Evolutionary conservation across 2,888 invertebrate species (phyloP), one percentile per base, ranked within the genome.

Genomic region (Drosophila formosana): DNA sequence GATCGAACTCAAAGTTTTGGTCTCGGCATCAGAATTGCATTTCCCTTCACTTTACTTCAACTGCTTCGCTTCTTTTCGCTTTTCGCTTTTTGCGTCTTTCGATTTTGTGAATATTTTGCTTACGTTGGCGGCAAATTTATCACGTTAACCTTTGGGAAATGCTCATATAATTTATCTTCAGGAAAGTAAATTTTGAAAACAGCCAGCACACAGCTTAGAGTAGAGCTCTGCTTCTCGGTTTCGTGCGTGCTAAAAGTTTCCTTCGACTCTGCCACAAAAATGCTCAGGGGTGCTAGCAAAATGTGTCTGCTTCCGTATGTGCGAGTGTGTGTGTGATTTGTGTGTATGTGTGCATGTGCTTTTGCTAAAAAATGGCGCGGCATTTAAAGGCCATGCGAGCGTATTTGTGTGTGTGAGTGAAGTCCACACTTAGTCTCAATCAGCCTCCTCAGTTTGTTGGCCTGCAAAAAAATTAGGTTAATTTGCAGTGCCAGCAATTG

Each of bases 101-200:
- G 39, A 39, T 58, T 66, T 61, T 45, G 25, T 55, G 70, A 74
- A 78, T 81, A 88, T 85, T 85, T 89, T 86, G 85, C 85, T 89
- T 85, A 89, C 90, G 89, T 65, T 73, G 88, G 62, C 75, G 55
- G 76, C 62, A 88, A 88, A 87, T 87, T 87, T 87, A 87, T 87
- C 86, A 89, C 87, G 87, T 81, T 89, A 87, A 88, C 86, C 89
- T 87, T 87, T 89, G 86, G 86, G 86, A 87, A 89, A 87, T 83
- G 89, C 89, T 88, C 87, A 76, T 88, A 88, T 87, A 87, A 87
- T 87, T 87, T 87, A 87, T 87, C 89, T 88, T 79, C 79, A 80
- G 72, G 74, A 68, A 88, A 86, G 86, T 89, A 89, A 86, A 89
- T 86, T 89, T 78, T 75, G 71, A 75, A 75, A 75, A 75, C 55